A percentile compares a stretch with the other conserved stretches of the same genome.
Evolutionary conservation across 2,888 invertebrate genomes (phyloP).

Genomic region (Imbricaverruca yamaguchii): DNA sequence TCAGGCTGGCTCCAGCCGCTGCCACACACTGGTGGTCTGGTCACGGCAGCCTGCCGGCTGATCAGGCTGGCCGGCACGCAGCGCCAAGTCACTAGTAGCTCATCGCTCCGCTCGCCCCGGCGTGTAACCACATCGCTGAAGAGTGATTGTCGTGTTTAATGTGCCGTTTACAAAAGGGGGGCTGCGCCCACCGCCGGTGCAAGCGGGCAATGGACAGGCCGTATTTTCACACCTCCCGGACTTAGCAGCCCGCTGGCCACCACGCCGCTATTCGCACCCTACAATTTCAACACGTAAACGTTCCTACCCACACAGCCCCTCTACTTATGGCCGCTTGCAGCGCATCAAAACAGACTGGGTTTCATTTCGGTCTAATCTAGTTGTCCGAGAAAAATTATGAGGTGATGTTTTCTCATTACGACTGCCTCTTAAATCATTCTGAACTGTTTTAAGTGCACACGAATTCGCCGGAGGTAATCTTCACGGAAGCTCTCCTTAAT

Average conservation of each 20-base stretch:
- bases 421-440: background rate
- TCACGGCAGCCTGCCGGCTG: too few species aligned
- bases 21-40: too few species aligned
- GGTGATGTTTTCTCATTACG: slow-evolving; percentile 12
- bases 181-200: too few species aligned
- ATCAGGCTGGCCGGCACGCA: too few species aligned
- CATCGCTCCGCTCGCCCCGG: too few species aligned
- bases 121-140: too few species aligned
- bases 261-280: background rate
- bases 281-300: background rate
- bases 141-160: too few species aligned
- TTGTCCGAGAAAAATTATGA: background rate
- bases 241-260: background rate
- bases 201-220: too few species aligned
- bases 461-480: background rate
- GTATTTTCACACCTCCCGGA: too few species aligned
- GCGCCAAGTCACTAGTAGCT: too few species aligned
- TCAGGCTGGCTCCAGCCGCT: too few species aligned
- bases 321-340: background rate
- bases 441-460: slow-evolving; percentile 17
- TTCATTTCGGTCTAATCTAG: background rate
- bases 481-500: background rate
- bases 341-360: background rate
- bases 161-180: too few species aligned
- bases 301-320: background rate